These are phyloP conservation scores for Collichthys lucidus DNA, from an alignment of 2,113 vertebrate species.

Conservation along the genomic window DNA sequence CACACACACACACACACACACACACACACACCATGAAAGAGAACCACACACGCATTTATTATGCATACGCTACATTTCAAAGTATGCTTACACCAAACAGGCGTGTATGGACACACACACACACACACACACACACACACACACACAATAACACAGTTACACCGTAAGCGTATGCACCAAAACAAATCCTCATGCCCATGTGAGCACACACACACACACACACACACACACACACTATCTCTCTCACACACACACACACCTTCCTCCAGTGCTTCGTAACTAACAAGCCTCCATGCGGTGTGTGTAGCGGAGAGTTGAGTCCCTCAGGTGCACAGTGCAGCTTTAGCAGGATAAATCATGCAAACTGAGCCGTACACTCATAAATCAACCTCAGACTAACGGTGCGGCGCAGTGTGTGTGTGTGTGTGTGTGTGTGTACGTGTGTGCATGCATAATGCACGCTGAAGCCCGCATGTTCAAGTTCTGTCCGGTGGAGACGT, in stretches of 20 bases:
- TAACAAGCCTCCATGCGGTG: slow-evolving; percentile 64
- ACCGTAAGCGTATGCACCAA: neutral
- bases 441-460: slow-evolving; percentile 42
- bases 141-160: slow-evolving; percentile 19
- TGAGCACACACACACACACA: neutral
- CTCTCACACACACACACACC: neutral
- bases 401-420: neutral
- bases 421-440: slow-evolving; percentile 18
- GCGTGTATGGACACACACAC: neutral
- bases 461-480: slow-evolving; percentile 12
- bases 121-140: no score
- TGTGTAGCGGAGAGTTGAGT: slow-evolving; percentile 42
- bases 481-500: neutral
- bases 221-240: no score
- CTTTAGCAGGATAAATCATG: slow-evolving; percentile 77
- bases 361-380: slow-evolving; percentile 60
- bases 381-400: slow-evolving; percentile 70
- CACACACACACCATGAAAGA: no score
- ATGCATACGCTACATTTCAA: slow-evolving; percentile 8
- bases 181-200: neutral
- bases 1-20: no score
- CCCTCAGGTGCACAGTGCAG: slow-evolving; percentile 70
- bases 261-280: slow-evolving; percentile 9
- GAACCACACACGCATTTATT: neutral
- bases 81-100: neutral